Base-by-base conservation (phyloP, 2,888 invertebrate genomes). In the Mycogona germanica region DNA sequence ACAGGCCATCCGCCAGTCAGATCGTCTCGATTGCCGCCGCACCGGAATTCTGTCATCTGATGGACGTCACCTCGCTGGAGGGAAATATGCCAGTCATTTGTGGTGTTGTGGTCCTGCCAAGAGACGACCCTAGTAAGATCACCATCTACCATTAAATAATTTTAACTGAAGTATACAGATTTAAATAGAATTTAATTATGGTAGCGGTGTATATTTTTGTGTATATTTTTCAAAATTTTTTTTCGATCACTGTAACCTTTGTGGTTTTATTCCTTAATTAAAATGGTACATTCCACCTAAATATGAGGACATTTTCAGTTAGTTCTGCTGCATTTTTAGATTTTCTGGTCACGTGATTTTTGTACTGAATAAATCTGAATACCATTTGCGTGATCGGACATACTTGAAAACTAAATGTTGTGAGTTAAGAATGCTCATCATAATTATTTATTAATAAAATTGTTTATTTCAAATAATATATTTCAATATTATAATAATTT, bases 1-100 rank as follows among this genome's bases (percentile, higher is more conserved):
- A 84, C 64, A 78, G 98, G 6, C 97, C 97, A 0, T 87, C 93
- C 0, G 92, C 96, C 4, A 88, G 88, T 62, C 92, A 95, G 68
- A 84, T 95, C 26, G 91, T 93, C n/a, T 84, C 85, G 2, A 84
- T 92, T 57, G 84, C 87, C 0, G 82, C 84, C 2, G 89, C 91
- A 2, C 92, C 96, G 0, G 96, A 97, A 74, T 92, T 87, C 72
- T 82, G 83, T n/a, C 87, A 88, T 69, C 73, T 92, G 35, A 73
- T 83, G 49, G 89, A 91, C 67, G 80, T 86, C 51, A 78, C 84
- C 32, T 77, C 82, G 0, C 69, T 89, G 57, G 81, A 81, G 48
- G 67, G 66, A 3, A 49, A 56, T 21, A 53, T 49, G 19, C 25
- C 58, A 9, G 54, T 56, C n/a, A 46, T 56, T 35, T 50, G 56